Evolutionary conservation across 1,140 invertebrate species (phyloP).

Genomic region (Ceratosolen fusciceps): DNA sequence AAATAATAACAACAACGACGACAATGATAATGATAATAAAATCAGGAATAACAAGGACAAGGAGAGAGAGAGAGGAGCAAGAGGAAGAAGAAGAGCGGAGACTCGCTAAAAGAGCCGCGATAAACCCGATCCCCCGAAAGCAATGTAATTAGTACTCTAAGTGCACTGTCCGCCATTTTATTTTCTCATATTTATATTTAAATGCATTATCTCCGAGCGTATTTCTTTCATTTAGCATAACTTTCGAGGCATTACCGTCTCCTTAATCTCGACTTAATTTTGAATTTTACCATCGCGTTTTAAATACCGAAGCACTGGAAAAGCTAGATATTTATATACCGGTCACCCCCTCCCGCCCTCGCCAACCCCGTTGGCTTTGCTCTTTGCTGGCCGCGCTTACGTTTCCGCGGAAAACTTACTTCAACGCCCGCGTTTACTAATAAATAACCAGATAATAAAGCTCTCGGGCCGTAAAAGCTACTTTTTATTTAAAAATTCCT

Average conservation of each 20-base stretch:
- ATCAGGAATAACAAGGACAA: no score
- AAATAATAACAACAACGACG: no score
- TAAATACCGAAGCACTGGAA: neutral
- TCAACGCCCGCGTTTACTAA: neutral
- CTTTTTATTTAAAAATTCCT: neutral
- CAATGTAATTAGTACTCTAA: neutral
- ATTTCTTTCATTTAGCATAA: neutral
- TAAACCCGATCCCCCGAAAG: neutral
- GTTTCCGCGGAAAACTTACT: no score
- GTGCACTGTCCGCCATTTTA: neutral
- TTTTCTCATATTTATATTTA: no score
- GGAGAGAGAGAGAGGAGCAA: no score
- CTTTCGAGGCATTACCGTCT: neutral
- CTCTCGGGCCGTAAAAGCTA: neutral
- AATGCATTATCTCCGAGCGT: no score
- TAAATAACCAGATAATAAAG: neutral
- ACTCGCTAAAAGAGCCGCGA: conserved; percentile 21
- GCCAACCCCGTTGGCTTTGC: no score
- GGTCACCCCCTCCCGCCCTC: no score
- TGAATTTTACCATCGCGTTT: neutral
- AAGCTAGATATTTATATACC: no score
- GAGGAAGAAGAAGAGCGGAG: no score
- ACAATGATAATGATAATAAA: no score
- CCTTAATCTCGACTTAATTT: neutral
- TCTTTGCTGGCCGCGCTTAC: no score